These are phyloP conservation scores for Ctenopoma multispine DNA, from an alignment of 2,797 vertebrate species.

Conservation along the genomic window DNA sequence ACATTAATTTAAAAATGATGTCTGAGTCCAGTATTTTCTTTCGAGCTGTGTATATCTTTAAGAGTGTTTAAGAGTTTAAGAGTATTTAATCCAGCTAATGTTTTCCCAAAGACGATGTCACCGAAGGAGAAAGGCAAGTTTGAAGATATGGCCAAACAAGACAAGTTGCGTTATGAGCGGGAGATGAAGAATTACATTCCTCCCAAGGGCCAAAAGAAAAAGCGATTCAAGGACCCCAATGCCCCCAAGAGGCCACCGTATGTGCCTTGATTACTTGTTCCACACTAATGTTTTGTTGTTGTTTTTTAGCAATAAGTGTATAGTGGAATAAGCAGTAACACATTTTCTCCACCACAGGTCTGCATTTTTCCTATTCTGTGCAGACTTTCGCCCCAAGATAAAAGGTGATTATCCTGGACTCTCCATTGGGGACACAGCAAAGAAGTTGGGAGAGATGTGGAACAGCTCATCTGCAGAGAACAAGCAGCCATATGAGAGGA, in stretches of 20 bases:
- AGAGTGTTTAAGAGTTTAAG: not conserved
- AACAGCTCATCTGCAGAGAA: constrained; percentile 91
- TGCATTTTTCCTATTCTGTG: constrained; percentile 97
- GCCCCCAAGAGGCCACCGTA: constrained; percentile 99
- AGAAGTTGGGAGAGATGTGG: constrained; percentile 98
- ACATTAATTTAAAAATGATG: too few species aligned
- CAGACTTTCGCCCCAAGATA: constrained; percentile 95
- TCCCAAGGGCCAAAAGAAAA: constrained; percentile 95
- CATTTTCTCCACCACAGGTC: constrained; percentile 82
- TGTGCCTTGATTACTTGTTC: constrained; percentile 65
- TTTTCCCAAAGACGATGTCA: constrained; percentile 89
- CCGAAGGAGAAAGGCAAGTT: constrained; percentile 97
- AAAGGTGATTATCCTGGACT: constrained; percentile 92
- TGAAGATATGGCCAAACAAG: constrained; percentile 96
- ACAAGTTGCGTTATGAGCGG: constrained; percentile 95
- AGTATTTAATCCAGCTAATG: not conserved
- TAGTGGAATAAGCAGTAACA: not conserved
- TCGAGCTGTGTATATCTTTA: not conserved
- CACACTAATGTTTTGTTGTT: not conserved
- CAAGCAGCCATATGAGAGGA: constrained; percentile 96
- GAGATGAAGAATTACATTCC: constrained; percentile 98
- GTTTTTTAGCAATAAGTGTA: not conserved
- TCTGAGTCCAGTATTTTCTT: not conserved
- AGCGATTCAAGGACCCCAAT: constrained; percentile 96
- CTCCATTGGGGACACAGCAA: constrained; percentile 94